Evolutionary conservation across 2,888 invertebrate genomes (phyloP).

Genomic region (Cerastis rubricosa): DNA sequence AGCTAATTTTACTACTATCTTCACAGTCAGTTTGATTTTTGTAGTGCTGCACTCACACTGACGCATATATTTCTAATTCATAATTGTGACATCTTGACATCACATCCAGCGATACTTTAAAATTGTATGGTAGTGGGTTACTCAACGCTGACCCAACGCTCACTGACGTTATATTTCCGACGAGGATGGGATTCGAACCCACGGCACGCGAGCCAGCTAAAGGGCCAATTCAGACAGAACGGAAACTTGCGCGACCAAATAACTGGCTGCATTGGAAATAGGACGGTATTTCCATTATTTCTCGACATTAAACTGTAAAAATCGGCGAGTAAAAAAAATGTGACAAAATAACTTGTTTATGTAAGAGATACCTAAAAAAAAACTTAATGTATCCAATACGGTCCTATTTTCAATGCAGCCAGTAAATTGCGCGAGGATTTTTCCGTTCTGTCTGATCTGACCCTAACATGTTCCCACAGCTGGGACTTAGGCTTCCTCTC

Average conservation of each 20-base stretch:
- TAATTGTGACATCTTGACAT: background rate
- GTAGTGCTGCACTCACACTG: background rate
- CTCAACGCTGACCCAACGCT: background rate
- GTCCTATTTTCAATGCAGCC: background rate
- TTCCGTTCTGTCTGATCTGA: background rate
- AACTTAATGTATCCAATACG: too few species aligned
- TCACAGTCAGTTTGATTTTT: background rate
- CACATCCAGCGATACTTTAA: background rate
- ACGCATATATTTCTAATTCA: background rate
- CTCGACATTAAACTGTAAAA: too few species aligned
- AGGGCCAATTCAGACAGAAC: background rate
- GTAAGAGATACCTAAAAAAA: too few species aligned
- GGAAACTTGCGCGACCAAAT: background rate
- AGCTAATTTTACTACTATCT: background rate
- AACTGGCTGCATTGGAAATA: background rate
- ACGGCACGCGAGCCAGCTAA: slow-evolving; percentile 92
- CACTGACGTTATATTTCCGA: slow-evolving; percentile 77
- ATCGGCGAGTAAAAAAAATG: too few species aligned
- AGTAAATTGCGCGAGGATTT: background rate
- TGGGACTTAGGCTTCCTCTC: background rate
- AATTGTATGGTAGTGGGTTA: background rate
- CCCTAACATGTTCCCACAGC: background rate
- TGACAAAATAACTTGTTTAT: too few species aligned
- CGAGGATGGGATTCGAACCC: slow-evolving; percentile 96
- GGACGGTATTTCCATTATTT: background rate